Evolutionary conservation across 2,888 invertebrate genomes (phyloP).

Genomic region (Eupithecia subumbrata): DNA sequence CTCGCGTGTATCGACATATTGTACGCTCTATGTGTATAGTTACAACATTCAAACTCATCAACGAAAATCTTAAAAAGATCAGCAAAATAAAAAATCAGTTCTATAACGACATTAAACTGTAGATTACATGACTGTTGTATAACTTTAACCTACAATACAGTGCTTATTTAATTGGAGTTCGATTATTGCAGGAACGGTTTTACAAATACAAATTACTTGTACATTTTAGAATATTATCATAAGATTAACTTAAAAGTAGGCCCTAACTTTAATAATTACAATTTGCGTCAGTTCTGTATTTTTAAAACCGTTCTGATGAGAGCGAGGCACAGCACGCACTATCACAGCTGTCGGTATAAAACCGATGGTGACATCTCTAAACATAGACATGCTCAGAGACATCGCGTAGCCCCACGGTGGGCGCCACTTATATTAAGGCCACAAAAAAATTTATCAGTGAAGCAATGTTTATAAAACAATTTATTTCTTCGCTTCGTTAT

Average conservation of each 20-base stretch:
- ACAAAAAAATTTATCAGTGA: constrained; percentile 78
- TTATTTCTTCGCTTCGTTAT: constrained; percentile 64
- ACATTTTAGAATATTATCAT: constrained; percentile 56
- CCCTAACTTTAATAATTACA: constrained; percentile 61
- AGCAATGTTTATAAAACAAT: constrained; percentile 68
- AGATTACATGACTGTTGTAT: constrained; percentile 16
- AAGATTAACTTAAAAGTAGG: constrained; percentile 67
- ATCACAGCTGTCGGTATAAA: constrained; percentile 77
- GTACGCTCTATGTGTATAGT: background rate
- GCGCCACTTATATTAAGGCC: constrained; percentile 80
- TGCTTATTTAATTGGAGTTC: constrained; percentile 39
- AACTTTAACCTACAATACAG: constrained; percentile 32
- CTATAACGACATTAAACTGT: constrained; percentile 12
- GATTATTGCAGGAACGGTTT: constrained; percentile 55
- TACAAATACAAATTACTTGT: constrained; percentile 57
- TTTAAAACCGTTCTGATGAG: constrained; percentile 60
- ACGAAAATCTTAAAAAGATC: background rate
- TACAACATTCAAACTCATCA: background rate
- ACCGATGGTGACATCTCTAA: constrained; percentile 60
- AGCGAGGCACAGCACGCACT: constrained; percentile 78
- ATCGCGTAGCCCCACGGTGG: constrained; percentile 65
- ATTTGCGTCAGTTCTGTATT: constrained; percentile 49
- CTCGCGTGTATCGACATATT: background rate
- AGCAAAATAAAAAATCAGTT: constrained; percentile 15
- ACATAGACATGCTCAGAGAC: constrained; percentile 54